A percentile compares a stretch with the other conserved stretches of the same genome.
These are phyloP conservation scores for Nemotelus nigrinus DNA, from an alignment of 2,888 invertebrate genomes.

Conservation along the genomic window DNA sequence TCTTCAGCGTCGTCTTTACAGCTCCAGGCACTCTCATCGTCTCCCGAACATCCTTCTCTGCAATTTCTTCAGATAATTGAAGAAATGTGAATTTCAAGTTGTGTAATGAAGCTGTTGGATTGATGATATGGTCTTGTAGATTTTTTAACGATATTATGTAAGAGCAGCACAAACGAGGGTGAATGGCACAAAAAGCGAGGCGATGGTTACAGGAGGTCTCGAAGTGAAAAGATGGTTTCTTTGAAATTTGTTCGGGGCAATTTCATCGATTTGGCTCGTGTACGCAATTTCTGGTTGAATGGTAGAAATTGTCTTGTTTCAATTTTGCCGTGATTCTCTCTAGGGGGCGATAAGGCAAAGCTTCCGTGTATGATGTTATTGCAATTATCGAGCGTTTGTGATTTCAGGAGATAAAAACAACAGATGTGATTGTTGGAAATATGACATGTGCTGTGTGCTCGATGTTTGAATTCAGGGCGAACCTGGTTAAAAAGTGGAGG, in stretches of 20 bases:
- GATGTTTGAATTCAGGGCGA: too few relatives aligned
- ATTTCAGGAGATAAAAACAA: too few relatives aligned
- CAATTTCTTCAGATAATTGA: slow-evolving; percentile 33
- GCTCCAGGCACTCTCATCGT: background rate
- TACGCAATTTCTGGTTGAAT: background rate
- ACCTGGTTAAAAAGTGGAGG: too few relatives aligned
- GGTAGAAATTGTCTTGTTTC: too few relatives aligned
- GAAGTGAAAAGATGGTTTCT: slow-evolving; percentile 22
- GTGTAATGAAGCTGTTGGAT: slow-evolving; percentile 37
- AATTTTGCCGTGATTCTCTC: too few relatives aligned
- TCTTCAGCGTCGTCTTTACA: too few relatives aligned
- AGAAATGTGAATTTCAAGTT: slow-evolving; percentile 33
- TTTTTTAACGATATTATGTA: slow-evolving; percentile 41
- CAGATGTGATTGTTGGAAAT: too few relatives aligned
- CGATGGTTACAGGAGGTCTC: too few relatives aligned
- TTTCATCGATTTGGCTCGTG: slow-evolving; percentile 32
- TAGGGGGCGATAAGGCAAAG: too few relatives aligned
- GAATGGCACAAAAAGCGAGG: background rate
- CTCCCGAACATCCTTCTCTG: background rate
- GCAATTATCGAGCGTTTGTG: too few relatives aligned
- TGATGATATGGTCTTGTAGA: slow-evolving; percentile 36
- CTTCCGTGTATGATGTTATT: too few relatives aligned
- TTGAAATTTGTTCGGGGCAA: slow-evolving; percentile 13
- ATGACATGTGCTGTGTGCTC: too few relatives aligned
- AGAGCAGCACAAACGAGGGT: slow-evolving; percentile 1